These are phyloP conservation scores for Gallinago jamesoni DNA, from an alignment of 2,113 vertebrate species.

Conservation along the genomic window DNA sequence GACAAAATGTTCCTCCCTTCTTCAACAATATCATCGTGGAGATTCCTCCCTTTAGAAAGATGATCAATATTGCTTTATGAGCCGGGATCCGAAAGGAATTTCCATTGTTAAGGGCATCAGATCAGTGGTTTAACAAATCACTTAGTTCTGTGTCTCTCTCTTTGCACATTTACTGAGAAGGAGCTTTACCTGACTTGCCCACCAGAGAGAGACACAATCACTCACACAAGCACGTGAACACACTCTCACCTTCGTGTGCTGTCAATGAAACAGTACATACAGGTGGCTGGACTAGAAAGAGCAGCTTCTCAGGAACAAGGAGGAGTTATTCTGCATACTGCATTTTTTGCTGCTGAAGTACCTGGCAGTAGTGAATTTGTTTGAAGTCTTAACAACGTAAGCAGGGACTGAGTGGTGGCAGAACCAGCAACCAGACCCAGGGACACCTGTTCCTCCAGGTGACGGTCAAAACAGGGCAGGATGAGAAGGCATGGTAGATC, in stretches of 20 bases:
- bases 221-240: background rate
- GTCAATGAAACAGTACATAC: background rate
- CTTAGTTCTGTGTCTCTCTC: background rate
- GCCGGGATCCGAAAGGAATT: background rate
- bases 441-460: background rate
- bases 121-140: background rate
- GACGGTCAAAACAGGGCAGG: background rate
- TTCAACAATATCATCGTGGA: background rate
- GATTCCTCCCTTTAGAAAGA: background rate
- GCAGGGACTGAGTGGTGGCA: background rate
- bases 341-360: background rate
- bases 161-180: background rate
- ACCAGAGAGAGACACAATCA: slow-evolving; percentile 21
- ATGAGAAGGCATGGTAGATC: background rate
- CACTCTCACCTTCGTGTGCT: background rate
- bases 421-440: background rate
- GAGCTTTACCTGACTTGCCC: slow-evolving; percentile 36
- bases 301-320: background rate
- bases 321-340: background rate
- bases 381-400: background rate
- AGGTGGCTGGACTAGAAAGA: background rate
- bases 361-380: background rate
- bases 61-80: slow-evolving; percentile 18
- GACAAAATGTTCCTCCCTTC: background rate
- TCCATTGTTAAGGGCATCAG: background rate